Evolutionary conservation across 2,797 vertebrate genomes (phyloP), one percentile per base, ranked within the genome.

Genomic region (Cygnus olor): DNA sequence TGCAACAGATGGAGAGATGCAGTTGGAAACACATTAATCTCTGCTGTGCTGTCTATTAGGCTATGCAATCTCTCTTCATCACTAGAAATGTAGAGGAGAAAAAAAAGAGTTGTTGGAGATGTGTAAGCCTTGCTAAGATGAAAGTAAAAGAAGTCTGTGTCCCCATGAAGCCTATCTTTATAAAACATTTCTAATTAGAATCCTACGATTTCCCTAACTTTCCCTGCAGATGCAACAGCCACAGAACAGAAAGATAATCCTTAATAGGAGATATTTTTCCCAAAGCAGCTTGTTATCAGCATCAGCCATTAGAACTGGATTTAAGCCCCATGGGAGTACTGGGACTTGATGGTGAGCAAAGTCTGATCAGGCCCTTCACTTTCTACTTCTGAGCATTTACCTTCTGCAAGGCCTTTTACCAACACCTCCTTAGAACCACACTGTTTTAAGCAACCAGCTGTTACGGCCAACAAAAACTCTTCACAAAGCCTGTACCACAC

Each of bases 61-160:
- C 14, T 63, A 15, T 28, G 45, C n/a, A 68, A 40, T 22, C 53
- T 60, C 32, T 72, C 28, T 28, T 76, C 32, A 80, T 17, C 8
- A 30, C 45, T 7, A 34, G 13, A 57, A 57, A 79, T 15, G 15
- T 25, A 11, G 24, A 66, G 64, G 69, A 1, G 2, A 3, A 6
- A 25, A 69, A 61, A 71, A 21, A 25, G 17, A 76, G 5, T 19
- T 18, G 7, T 4, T 12, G 12, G 5, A 90, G 15, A 21, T 4
- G 49, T 0, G 0, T 3, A n/a, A 32, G n/a, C 7, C 25, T 40
- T 90, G 27, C 57, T 61, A 14, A 2, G 1, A 36, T 30, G 2
- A 21, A 80, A 82, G 32, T 12, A 40, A 58, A 42, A 47, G 3
- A 72, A 51, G n/a, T 8, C 68, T 58, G 11, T 66, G 51, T 49